Evolutionary conservation across 2,113 vertebrate species (phyloP), one percentile per base, ranked within the genome.

Genomic region (Merops nubicus): DNA sequence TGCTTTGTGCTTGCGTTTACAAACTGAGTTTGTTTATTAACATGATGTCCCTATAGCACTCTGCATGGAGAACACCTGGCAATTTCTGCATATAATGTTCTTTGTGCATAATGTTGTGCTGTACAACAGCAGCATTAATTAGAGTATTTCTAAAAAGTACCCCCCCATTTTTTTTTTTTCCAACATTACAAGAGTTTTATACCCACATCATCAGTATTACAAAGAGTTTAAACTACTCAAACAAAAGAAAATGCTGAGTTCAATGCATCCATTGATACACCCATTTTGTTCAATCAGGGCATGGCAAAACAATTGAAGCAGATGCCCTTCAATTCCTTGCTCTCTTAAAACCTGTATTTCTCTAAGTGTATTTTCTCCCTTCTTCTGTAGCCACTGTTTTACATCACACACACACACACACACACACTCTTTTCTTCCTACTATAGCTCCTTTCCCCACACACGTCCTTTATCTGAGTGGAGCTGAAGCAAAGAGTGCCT

Each of bases 151-250:
- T 50, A 45, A 74, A 74, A 88, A 42, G 2, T 17, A 57, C 3
- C 31, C 29, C 4, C 5, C 15, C 8, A n/a, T n/a, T 1, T 3
- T 3, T 3, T 31, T 54, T 54, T 54, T 53, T 1, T 8, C 28
- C 11, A 34, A 56, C 4, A 4, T 38, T 85, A 28, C 11, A 85
- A 72, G 13, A 18, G 18, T 76, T 79, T 73, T 36, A 43, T 50
- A 38, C 7, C 12, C 5, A 4, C 17, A 8, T 31, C 42, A 45
- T 20, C 36, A 68, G 19, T 17, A 47, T 0, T 54, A 47, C 8
- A 28, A 47, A 21, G 48, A 48, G 38, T 79, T 91, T 28, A 63
- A 64, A 3, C 2, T 57, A 40, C 14, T 48, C 17, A 36, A 57
- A 57, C 4, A 50, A 34, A 92, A 62, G 9, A 84, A 79, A 84